A percentile compares a stretch with the other conserved stretches of the same genome.
Evolutionary conservation across 2,113 vertebrate species (phyloP).

Genomic region (Poecile atricapillus): DNA sequence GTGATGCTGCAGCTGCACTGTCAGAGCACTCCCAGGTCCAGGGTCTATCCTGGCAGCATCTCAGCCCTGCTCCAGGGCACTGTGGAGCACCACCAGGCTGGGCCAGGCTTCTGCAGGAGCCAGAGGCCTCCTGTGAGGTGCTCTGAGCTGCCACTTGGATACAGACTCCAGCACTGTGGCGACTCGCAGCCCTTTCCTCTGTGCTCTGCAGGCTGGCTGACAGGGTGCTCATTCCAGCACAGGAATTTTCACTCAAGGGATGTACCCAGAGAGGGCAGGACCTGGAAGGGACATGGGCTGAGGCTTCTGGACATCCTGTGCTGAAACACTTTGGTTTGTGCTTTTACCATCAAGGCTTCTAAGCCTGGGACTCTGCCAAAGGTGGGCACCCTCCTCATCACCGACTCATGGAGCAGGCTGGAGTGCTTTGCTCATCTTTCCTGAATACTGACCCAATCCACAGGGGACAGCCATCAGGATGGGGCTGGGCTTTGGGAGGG

Average conservation of each 20-base stretch:
- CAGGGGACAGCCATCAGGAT: background rate
- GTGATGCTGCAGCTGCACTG: background rate
- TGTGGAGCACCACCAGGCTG: background rate
- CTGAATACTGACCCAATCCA: background rate
- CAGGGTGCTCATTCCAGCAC: background rate
- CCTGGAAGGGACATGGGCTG: accelerated
- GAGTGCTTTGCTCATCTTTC: background rate
- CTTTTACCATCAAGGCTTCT: background rate
- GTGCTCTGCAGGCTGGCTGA: background rate
- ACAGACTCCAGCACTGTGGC: accelerated
- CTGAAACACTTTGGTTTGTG: background rate
- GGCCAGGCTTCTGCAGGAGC: background rate
- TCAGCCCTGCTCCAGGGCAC: background rate
- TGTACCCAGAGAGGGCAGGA: background rate
- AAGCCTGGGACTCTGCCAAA: background rate
- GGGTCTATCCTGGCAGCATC: background rate
- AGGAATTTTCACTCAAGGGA: background rate
- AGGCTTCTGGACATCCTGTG: background rate
- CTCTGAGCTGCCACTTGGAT: background rate
- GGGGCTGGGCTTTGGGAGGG: background rate
- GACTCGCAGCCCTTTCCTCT: background rate
- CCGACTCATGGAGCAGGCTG: accelerated
- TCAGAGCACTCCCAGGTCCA: background rate
- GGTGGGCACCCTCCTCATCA: background rate
- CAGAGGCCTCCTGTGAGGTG: background rate